phyloP scores from a whole-genome alignment of 2,888 invertebrate species.

The Eristalis tenax region DNA sequence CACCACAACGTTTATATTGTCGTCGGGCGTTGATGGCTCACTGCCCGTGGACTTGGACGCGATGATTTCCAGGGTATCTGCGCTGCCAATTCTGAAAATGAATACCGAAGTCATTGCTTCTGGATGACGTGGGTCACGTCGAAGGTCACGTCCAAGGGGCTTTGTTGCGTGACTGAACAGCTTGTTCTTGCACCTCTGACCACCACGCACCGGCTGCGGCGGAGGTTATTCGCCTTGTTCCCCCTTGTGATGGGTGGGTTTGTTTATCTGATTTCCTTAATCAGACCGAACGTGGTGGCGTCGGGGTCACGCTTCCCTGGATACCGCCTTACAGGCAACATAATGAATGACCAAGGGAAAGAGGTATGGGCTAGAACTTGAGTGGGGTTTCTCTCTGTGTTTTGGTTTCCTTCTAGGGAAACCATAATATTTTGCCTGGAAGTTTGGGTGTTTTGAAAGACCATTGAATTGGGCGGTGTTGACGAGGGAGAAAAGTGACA shows the following conservation, averaged over 20 bases:
- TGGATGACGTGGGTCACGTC: too few species aligned
- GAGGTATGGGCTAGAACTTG: background rate
- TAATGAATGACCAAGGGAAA: slow-evolving; percentile 51
- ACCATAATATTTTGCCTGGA: slow-evolving; percentile 10
- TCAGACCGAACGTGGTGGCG: slow-evolving; percentile 39
- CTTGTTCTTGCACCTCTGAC: slow-evolving; percentile 30
- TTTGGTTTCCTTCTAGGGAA: background rate
- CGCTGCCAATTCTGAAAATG: slow-evolving; percentile 79
- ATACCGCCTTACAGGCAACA: background rate
- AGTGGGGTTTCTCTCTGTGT: slow-evolving; percentile 9
- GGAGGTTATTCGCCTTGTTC: slow-evolving; percentile 54
- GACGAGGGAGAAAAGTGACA: background rate
- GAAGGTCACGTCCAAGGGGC: slow-evolving; percentile 57
- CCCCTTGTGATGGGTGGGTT: background rate
- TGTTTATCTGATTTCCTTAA: slow-evolving; percentile 49
- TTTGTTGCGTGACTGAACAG: slow-evolving; percentile 49
- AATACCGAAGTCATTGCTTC: background rate
- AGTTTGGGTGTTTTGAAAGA: background rate
- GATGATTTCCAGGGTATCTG: slow-evolving; percentile 80
- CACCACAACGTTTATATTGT: slow-evolving; percentile 94
- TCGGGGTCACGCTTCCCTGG: background rate
- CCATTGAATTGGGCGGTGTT: background rate
- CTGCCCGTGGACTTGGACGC: slow-evolving; percentile 81
- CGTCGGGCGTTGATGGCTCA: slow-evolving; percentile 83
- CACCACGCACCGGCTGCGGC: background rate